Conservation (phyloP, 2,797 vertebrate genomes). For the Sebastes variabilis region DNA sequence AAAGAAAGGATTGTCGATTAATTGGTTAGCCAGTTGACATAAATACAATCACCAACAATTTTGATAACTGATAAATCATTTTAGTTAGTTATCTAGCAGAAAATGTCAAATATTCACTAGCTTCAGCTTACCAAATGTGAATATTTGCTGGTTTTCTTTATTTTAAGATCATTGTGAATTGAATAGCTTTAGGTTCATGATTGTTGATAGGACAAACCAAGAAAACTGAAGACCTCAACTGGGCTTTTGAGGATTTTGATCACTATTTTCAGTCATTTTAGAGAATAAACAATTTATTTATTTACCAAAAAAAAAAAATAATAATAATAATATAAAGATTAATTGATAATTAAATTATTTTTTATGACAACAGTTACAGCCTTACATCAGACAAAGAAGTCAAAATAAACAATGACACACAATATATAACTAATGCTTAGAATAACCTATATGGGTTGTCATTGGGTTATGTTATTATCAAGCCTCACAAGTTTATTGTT, state of each 20-base stretch:
- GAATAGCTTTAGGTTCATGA: background rate
- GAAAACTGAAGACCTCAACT: background rate
- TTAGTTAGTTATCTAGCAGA: background rate
- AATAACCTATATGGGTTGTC: background rate
- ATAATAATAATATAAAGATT: accelerated
- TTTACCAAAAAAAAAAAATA: background rate
- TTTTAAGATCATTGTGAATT: background rate
- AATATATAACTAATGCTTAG: background rate
- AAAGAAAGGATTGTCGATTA: background rate
- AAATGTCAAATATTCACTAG: background rate
- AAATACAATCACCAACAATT: background rate
- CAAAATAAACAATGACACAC: background rate
- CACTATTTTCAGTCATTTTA: background rate
- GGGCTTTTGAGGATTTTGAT: background rate
- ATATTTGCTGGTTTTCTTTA: background rate
- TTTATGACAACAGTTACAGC: background rate
- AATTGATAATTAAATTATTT: background rate
- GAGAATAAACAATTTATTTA: background rate
- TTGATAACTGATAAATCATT: no score
- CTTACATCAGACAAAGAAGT: background rate
- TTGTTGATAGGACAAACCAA: background rate
- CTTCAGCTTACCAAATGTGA: background rate
- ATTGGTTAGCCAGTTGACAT: background rate
- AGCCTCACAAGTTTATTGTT: background rate
- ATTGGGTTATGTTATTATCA: background rate